Base-by-base conservation (phyloP, 2,888 invertebrate species). In the Tanytarsus gracilentus region DNA sequence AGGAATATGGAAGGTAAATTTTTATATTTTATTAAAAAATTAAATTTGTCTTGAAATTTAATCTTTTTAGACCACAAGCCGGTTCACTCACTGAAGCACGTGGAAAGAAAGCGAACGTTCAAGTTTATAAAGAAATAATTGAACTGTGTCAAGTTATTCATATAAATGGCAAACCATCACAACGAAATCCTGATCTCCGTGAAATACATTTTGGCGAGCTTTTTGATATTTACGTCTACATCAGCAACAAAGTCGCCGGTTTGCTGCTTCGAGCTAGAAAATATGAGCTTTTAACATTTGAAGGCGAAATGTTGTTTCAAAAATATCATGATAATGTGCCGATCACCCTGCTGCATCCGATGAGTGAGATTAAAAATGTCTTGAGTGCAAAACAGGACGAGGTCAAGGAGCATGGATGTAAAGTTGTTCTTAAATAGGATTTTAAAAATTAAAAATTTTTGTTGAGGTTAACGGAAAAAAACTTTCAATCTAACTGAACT, bases 241-340 rank as follows among this genome's bases (percentile, higher is more conserved):
- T 96, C 67, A 90, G 88, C 55, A 90, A 93, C 73, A 96, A 98
- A 77, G 82, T 95, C 26, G 98, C 98, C 5, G 98, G 98, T 1
- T 79, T 97, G 65, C 76, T 99, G 52, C 74, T 99, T 63, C 78
- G 98, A 64, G 95, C 96, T 0, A 80, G 98, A 64, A 96, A 95
- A 71, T 88, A 97, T 70, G 88, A 91, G 59, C 76, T 96, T 33
- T 78, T 99, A 3, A 84, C 85, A 64, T 99, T 99, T 70, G 94
- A 96, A 72, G 96, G 96, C 59, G 97, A 98, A 79, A 90, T 90
- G 70, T 76, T 98, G 63, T 98, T 92, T 71, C 97, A 97, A 80
- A 60, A 55, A 56, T 26, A 51, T 55, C 18, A 99, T 69, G 97
- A 99, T 65, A 81, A 94, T 67, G 93, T 93, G 0, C 85, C 93